A percentile compares a stretch with the other conserved stretches of the same genome.
phyloP scores from a whole-genome alignment of 2,888 invertebrate species.

The Pachydiplax longipennis region DNA sequence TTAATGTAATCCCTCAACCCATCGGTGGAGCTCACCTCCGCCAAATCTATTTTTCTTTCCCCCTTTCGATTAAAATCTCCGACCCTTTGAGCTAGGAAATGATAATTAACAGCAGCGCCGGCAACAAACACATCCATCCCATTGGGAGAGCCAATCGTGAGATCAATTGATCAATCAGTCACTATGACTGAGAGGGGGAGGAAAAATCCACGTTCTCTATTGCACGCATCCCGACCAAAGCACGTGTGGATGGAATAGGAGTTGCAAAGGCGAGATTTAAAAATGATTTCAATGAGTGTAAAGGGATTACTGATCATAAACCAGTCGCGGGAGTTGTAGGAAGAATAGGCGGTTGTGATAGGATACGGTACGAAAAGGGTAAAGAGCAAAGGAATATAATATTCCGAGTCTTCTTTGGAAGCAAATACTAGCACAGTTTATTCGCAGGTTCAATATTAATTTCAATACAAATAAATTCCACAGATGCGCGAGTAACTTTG shows the following conservation, averaged over 20 bases:
- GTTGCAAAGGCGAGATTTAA: neutral
- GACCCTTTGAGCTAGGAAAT: constrained; percentile 15
- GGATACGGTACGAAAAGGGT: too few species aligned
- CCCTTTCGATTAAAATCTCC: neutral
- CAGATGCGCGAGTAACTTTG: too few species aligned
- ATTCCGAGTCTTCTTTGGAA: too few species aligned
- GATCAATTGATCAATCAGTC: constrained; percentile 14
- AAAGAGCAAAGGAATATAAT: too few species aligned
- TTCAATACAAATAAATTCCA: too few species aligned
- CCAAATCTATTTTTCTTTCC: neutral
- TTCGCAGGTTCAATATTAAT: too few species aligned
- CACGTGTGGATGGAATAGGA: neutral
- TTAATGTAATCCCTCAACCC: neutral
- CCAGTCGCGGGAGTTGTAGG: too few species aligned
- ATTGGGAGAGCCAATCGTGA: neutral
- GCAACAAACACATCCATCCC: constrained; percentile 28
- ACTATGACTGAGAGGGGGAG: neutral
- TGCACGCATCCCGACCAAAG: neutral
- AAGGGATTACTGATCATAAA: too few species aligned
- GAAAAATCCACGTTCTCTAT: neutral
- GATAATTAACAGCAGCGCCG: constrained; percentile 33
- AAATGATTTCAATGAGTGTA: neutral
- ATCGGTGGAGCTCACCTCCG: neutral
- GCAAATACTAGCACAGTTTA: too few species aligned
- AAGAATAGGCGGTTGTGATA: too few species aligned